Evolutionary conservation across 2,113 vertebrate genomes (phyloP).

Genomic region (Chlamydotis undulata): DNA sequence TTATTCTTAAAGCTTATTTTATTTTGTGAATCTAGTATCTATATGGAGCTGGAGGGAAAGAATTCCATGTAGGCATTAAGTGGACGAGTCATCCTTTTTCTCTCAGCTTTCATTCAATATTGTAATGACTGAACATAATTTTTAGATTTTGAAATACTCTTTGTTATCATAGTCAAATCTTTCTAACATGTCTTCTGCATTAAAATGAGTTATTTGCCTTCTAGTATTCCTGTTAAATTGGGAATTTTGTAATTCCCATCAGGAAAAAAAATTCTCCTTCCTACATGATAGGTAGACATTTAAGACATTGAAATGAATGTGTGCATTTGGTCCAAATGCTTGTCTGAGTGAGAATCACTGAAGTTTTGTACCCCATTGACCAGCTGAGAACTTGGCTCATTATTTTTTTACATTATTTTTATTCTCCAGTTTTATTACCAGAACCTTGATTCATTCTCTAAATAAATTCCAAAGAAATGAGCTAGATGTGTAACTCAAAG

Average conservation of each 20-base stretch:
- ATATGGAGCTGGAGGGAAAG: constrained; percentile 12
- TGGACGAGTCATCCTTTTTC: not conserved
- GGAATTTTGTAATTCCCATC: not conserved
- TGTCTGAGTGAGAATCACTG: not conserved
- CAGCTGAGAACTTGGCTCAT: not conserved
- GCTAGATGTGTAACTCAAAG: not conserved
- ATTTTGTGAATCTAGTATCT: constrained; percentile 46
- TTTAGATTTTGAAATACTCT: not conserved
- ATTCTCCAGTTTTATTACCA: not conserved
- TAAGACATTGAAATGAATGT: not conserved
- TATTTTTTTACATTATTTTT: not conserved
- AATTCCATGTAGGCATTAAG: not conserved
- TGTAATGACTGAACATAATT: not conserved
- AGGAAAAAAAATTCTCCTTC: not conserved
- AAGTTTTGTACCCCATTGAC: not conserved
- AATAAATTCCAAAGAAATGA: not conserved
- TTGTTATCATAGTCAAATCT: not conserved
- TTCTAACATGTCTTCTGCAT: not conserved
- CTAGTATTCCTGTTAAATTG: not conserved
- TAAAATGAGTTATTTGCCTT: not conserved
- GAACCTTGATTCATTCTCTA: not conserved
- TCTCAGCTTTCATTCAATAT: not conserved
- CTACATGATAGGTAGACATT: not conserved
- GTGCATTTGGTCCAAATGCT: not conserved
- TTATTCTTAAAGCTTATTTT: constrained; percentile 70